Base-by-base conservation (phyloP, 2,888 invertebrate species). In the Drosophila tanythrix region DNA sequence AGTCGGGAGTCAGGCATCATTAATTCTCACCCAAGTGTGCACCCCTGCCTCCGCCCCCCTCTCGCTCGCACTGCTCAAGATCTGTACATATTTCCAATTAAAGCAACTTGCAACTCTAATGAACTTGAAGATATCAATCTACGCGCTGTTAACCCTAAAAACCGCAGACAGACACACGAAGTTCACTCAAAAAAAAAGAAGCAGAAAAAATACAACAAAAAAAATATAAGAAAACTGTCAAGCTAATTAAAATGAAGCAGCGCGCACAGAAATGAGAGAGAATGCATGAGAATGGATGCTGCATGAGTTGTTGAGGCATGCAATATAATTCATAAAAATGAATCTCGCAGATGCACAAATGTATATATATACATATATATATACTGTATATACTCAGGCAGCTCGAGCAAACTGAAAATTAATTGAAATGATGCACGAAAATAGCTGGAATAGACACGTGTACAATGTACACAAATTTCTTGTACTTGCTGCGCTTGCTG, bases 91-190 rank as follows among this genome's bases (percentile, higher is more conserved):
- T 89, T 88, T 85, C 89, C 88, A 89, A 88, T 89, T 85, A 89
- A 88, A 88, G 83, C 89, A 72, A 76, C 88, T 76, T 78, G 82
- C 89, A 83, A 81, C 89, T 86, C 86, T 88, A 88, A 88, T 88
- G 88, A 88, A 89, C 88, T 88, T 89, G 82, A 83, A 89, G 89
- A 88, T 88, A 88, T 88, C 89, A 88, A 88, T 88, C 88, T 88
- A 83, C 88, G 89, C 83, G 88, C 86, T 82, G 88, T 87, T 89
- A 88, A 89, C 88, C 88, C 88, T 83, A 70, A 77, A 81, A 82
- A 82, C 82, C 82, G 70, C 82, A 78, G 57, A 62, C 66, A 62
- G 76, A 38, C 59, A 36, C 56, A 71, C 50, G 52, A 74, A 70
- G 69, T 69, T 75, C 64, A 71, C 52, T 74, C 43, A 70, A 59